These are phyloP conservation scores for Zelostemma sp. DNA, from an alignment of 1,140 invertebrate species.

Conservation along the genomic window DNA sequence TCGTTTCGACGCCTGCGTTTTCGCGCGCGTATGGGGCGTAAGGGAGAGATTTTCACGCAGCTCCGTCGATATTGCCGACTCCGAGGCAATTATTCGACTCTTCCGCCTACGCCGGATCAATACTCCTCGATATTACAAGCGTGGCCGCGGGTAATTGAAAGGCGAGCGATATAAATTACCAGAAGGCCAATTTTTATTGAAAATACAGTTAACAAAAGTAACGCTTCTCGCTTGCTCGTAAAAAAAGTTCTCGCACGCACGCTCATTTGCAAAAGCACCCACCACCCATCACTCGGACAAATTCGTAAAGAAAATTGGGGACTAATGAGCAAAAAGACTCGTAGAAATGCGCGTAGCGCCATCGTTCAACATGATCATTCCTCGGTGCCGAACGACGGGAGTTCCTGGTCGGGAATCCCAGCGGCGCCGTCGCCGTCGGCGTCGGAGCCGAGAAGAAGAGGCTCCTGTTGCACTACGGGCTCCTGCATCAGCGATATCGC, in stretches of 20 bases:
- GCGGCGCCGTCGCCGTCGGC: constrained; percentile 58
- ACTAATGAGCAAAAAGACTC: background rate
- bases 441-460: constrained; percentile 53
- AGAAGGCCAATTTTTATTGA: constrained; percentile 11
- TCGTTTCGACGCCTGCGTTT: constrained; percentile 51
- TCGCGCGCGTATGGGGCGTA: constrained; percentile 30
- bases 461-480: constrained; percentile 48
- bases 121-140: too few species aligned
- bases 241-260: background rate
- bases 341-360: background rate
- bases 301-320: background rate
- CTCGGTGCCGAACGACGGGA: constrained; percentile 27
- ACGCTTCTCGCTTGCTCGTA: background rate
- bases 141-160: too few species aligned
- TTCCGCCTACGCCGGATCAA: too few species aligned
- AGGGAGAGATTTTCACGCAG: constrained; percentile 34
- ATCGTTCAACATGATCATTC: constrained; percentile 36
- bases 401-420: constrained; percentile 31
- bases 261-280: background rate
- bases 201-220: background rate
- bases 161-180: constrained; percentile 3
- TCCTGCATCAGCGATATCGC: constrained; percentile 54
- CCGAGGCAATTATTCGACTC: too few species aligned
- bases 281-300: background rate
- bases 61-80: constrained; percentile 49